Conservation (phyloP, 2,113 vertebrate species). For the Anarrhichthys ocellatus region DNA sequence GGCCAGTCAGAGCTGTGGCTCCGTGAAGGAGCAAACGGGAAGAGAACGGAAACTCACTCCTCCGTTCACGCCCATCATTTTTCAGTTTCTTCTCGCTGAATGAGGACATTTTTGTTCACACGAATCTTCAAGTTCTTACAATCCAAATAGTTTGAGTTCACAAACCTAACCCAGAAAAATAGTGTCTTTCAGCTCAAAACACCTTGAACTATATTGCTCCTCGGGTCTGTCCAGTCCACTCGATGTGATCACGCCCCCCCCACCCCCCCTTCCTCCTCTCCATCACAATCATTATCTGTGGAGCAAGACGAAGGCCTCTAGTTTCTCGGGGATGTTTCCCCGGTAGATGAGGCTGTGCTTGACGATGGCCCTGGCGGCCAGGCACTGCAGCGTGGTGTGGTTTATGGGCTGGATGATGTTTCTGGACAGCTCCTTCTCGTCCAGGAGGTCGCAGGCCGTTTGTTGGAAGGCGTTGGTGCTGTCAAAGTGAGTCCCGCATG, state of each 20-base stretch:
- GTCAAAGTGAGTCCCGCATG: conserved; percentile 96
- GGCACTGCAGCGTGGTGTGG: conserved; percentile 98
- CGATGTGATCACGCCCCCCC: not conserved
- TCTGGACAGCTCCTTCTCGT: conserved; percentile 95
- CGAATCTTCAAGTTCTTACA: conserved; percentile 18
- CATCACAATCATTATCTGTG: conserved; percentile 90
- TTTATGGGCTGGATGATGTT: conserved; percentile 98
- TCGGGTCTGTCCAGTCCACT: not conserved
- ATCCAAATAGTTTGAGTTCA: conserved; percentile 39
- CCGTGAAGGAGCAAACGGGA: conserved; percentile 11
- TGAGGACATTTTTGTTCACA: conserved; percentile 45
- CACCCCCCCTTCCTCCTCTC: not conserved
- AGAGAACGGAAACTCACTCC: conserved; percentile 6
- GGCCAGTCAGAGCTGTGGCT: conserved; percentile 34
- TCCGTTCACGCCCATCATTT: conserved; percentile 1
- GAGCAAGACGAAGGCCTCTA: conserved; percentile 95
- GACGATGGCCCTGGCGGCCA: conserved; percentile 94
- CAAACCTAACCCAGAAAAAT: conserved; percentile 31
- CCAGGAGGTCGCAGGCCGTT: conserved; percentile 95
- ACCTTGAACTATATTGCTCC: conserved; percentile 22
- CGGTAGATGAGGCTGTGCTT: conserved; percentile 90
- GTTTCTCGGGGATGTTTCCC: conserved; percentile 95
- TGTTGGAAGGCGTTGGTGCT: conserved; percentile 94
- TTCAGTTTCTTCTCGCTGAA: conserved; percentile 38
- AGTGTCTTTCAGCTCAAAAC: conserved; percentile 30